A percentile compares a stretch with the other conserved stretches of the same genome.
phyloP scores from a whole-genome alignment of 2,888 invertebrate species.

The Odontothrips loti region DNA sequence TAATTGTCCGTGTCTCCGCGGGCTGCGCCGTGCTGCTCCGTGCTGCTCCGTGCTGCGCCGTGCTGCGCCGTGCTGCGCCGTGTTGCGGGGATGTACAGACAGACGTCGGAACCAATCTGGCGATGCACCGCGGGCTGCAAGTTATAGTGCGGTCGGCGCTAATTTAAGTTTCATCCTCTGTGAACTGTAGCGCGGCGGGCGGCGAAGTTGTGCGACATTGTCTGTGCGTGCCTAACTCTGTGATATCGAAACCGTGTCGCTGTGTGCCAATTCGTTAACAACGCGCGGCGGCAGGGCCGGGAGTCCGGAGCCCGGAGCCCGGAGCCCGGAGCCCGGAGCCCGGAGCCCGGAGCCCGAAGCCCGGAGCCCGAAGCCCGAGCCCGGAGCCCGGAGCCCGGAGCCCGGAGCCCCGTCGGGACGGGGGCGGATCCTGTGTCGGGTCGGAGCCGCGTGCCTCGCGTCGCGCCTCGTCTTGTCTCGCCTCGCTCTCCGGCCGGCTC shows the following conservation, averaged over 20 bases:
- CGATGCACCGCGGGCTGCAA: conserved; percentile 2
- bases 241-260: not conserved
- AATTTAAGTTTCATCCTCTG: conserved; percentile 10
- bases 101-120: not conserved
- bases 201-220: conserved; percentile 17
- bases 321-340: no score
- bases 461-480: no score
- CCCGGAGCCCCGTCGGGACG: no score
- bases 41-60: not conserved
- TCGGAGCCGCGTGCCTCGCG: no score
- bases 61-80: not conserved
- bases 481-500: no score
- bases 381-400: no score
- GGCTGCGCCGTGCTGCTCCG: no score
- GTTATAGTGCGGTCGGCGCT: conserved; percentile 23
- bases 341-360: no score
- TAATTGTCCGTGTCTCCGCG: no score
- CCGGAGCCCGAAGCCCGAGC: no score
- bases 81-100: not conserved
- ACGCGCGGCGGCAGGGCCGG: not conserved
- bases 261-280: not conserved
- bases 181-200: not conserved
- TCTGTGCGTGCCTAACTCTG: conserved; percentile 18
- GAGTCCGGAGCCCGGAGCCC: no score
- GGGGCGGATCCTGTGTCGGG: no score